A percentile compares a stretch with the other conserved stretches of the same genome.
These are phyloP conservation scores for Polylopha cassiicola DNA, from an alignment of 2,888 invertebrate genomes.

Conservation along the genomic window DNA sequence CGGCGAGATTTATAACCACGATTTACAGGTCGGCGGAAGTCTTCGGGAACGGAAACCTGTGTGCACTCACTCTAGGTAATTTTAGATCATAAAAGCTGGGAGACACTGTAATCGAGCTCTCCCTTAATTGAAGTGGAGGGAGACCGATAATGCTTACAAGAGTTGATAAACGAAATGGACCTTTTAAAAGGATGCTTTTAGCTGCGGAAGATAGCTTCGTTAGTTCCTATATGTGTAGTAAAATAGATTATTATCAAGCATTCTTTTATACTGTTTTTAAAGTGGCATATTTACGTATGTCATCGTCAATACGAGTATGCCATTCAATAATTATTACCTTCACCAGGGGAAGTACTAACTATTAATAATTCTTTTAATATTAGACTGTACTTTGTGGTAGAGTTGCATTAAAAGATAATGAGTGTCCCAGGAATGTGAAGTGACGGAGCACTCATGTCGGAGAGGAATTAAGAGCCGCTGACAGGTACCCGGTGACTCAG, in stretches of 20 bases:
- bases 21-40: constrained; percentile 68
- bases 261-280: too few species aligned
- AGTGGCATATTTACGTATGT: too few species aligned
- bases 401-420: constrained; percentile 64
- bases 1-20: constrained; percentile 64
- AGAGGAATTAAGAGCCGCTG: constrained; percentile 58
- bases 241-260: too few species aligned
- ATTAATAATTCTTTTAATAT: too few species aligned
- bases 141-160: constrained; percentile 26
- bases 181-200: constrained; percentile 32
- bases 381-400: constrained; percentile 48
- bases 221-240: too few species aligned
- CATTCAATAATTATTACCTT: too few species aligned
- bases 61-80: constrained; percentile 51
- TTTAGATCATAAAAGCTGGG: constrained; percentile 52
- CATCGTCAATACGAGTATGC: too few species aligned
- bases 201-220: not conserved
- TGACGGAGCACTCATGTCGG: constrained; percentile 53
- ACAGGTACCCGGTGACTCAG: constrained; percentile 68
- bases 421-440: constrained; percentile 56
- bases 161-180: constrained; percentile 24
- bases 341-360: too few species aligned
- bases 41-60: constrained; percentile 62
- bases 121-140: constrained; percentile 46
- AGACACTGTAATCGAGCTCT: constrained; percentile 42